Evolutionary conservation across 2,113 vertebrate species (phyloP).

Genomic region (Arizona elegans): DNA sequence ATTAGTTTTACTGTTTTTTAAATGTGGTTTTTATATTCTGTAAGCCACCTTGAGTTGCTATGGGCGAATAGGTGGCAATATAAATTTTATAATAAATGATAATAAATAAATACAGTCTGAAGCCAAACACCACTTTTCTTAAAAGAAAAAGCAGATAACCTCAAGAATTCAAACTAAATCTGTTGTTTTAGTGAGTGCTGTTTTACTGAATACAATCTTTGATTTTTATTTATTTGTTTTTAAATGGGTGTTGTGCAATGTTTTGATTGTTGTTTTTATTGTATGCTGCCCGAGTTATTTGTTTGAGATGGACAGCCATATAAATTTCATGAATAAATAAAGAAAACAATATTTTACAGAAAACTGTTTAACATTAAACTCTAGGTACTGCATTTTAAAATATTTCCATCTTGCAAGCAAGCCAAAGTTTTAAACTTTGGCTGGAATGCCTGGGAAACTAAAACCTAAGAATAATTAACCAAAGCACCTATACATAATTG

Average conservation of each 20-base stretch:
- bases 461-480: neutral
- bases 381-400: neutral
- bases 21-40: no score
- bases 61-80: no score
- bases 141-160: neutral
- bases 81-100: no score
- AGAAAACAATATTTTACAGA: neutral
- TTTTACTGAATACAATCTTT: neutral
- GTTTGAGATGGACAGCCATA: neutral
- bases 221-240: neutral
- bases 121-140: neutral
- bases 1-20: no score
- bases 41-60: no score
- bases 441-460: neutral
- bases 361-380: neutral
- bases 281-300: neutral
- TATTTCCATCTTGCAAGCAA: neutral
- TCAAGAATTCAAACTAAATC: neutral
- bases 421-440: neutral
- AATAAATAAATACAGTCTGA: neutral
- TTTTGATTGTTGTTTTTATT: neutral
- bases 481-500: neutral
- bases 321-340: neutral
- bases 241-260: neutral
- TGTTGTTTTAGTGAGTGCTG: neutral